Conservation (phyloP, 2,888 invertebrate species). For the Germaria angustata region DNA sequence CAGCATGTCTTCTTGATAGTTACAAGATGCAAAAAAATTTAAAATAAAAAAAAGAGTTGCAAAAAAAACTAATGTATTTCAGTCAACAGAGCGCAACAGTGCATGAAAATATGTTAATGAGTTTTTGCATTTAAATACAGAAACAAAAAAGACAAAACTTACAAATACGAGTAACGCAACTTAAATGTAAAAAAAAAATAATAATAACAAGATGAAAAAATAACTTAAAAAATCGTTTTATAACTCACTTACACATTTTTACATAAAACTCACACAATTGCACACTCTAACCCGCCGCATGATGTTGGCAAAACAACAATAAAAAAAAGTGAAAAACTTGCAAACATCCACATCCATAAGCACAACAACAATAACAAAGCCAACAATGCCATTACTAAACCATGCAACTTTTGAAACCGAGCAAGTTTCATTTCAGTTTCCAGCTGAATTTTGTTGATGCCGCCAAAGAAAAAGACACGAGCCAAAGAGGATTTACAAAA, state of each 20-base stretch:
- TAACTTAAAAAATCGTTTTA: constrained; percentile 47
- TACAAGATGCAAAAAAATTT: constrained; percentile 1
- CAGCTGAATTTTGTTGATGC: background rate
- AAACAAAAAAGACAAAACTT: constrained; percentile 34
- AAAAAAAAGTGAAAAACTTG: background rate
- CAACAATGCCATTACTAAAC: constrained; percentile 37
- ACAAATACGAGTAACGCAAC: constrained; percentile 41
- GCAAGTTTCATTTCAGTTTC: constrained; percentile 16
- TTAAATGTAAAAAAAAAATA: constrained; percentile 10
- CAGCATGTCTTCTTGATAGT: constrained; percentile 34
- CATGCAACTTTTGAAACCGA: constrained; percentile 28
- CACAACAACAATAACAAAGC: background rate
- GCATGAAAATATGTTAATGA: constrained; percentile 69
- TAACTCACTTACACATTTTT: constrained; percentile 47
- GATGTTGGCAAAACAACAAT: constrained; percentile 10
- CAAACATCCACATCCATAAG: constrained; percentile 3
- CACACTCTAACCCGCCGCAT: constrained; percentile 3
- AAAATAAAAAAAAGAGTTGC: background rate
- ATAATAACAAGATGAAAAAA: background rate
- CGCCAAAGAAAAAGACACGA: background rate
- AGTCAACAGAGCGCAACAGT: constrained; percentile 63
- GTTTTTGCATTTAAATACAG: constrained; percentile 63
- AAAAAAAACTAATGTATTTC: constrained; percentile 57
- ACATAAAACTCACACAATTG: constrained; percentile 2
- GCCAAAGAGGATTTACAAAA: constrained; percentile 18